These are phyloP conservation scores for Echinarachnius parma DNA, from an alignment of 53 echinoderm and acorn worm genomes.

Conservation along the genomic window DNA sequence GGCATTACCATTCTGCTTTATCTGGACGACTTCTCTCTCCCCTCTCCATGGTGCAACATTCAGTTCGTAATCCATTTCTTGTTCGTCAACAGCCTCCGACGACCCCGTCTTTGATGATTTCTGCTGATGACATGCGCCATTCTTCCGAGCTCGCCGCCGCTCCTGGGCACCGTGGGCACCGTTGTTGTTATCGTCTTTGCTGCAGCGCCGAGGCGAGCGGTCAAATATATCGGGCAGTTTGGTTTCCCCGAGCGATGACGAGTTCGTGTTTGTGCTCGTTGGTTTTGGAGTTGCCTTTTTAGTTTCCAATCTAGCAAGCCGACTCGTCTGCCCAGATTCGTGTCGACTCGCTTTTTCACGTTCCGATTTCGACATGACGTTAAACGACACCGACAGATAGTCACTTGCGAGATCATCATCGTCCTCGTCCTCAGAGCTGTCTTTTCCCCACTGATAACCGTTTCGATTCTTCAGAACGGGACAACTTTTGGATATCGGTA, in stretches of 20 bases:
- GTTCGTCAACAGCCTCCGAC: no score
- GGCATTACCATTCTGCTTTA: neutral
- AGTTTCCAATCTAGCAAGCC: constrained; percentile 26
- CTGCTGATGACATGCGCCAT: no score
- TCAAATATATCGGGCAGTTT: constrained; percentile 44
- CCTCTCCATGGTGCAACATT: constrained; percentile 45
- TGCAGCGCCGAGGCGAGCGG: neutral
- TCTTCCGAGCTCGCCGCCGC: constrained; percentile 23
- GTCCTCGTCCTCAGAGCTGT: constrained; percentile 40
- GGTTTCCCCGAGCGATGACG: constrained; percentile 13
- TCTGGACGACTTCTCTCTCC: neutral
- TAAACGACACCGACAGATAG: constrained; percentile 44
- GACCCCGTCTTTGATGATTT: no score
- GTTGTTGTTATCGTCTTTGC: constrained; percentile 33
- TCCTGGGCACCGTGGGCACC: constrained; percentile 17
- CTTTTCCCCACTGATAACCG: constrained; percentile 36
- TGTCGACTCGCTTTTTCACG: neutral
- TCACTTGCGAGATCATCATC: constrained; percentile 53
- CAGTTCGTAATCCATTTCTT: constrained; percentile 36
- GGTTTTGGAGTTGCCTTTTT: constrained; percentile 2
- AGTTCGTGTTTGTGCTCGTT: neutral
- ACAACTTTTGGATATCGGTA: constrained; percentile 74
- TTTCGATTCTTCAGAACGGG: constrained; percentile 56
- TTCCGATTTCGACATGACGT: constrained; percentile 31
- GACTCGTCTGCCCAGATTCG: constrained; percentile 1